These are phyloP conservation scores for Saguinus imperator DNA, from an alignment of 2,113 vertebrate genomes.

Conservation along the genomic window DNA sequence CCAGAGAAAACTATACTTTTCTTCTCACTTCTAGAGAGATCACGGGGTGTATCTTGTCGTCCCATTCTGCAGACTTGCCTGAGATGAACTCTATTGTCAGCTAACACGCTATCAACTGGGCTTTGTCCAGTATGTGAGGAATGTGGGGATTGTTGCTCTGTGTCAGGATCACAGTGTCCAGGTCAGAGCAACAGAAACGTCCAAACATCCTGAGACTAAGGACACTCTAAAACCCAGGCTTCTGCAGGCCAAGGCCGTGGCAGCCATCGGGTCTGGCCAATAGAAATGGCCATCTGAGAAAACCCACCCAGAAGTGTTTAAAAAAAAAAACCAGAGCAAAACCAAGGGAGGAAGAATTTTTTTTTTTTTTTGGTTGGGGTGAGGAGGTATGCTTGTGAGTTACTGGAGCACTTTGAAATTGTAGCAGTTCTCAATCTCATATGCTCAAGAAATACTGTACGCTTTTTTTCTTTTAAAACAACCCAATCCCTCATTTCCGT, in stretches of 20 bases:
- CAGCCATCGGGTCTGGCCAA: constrained; percentile 66
- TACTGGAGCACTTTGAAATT: constrained; percentile 2
- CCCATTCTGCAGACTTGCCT: neutral
- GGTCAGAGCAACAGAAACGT: constrained; percentile 69
- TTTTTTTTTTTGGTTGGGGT: neutral
- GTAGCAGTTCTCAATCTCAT: neutral
- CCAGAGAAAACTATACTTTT: neutral
- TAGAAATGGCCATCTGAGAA: constrained; percentile 68
- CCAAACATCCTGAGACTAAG: constrained; percentile 72
- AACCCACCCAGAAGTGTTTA: constrained; percentile 48
- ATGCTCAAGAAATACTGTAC: neutral
- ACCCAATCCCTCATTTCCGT: neutral
- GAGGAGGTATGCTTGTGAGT: neutral
- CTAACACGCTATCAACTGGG: neutral
- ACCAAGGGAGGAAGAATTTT: neutral
- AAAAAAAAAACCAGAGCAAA: neutral
- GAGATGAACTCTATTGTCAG: neutral
- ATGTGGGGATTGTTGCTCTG: neutral
- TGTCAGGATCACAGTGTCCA: constrained; percentile 45
- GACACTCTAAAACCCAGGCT: constrained; percentile 44
- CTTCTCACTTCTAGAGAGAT: neutral
- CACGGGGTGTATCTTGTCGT: neutral
- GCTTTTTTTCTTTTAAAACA: neutral
- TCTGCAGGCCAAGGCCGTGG: constrained; percentile 72
- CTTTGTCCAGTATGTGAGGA: neutral